Base-by-base conservation (phyloP, 2,888 invertebrate genomes). In the Serripes groenlandicus region DNA sequence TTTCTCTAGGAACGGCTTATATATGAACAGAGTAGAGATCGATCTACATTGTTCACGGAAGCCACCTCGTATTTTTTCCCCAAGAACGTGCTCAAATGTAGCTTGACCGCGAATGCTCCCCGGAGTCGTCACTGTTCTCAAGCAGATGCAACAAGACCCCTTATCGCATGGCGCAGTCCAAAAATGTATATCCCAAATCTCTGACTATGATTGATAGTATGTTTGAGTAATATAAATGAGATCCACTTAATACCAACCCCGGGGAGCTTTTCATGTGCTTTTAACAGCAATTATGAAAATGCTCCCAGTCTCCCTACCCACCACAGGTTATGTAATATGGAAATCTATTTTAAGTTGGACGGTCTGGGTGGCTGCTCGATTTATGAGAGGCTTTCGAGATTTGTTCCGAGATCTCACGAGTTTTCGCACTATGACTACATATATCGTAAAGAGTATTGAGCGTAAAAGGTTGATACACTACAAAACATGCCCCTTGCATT, bases 211-310 rank as follows among this genome's bases (percentile, higher is more conserved):
- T 26, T 66, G 42, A 66, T 66, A 15, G 37, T n/a, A 23, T 35
- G 37, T 42, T 26, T 21, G 66, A 21, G 42, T 26, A 42, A 66
- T 37, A 42, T 66, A 42, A 66, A 66, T 42, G 42, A 35, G 66
- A 66, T 23, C 37, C 66, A 66, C 66, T 66, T 66, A 66, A 66
- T 66, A 35, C 66, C n/a, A 42, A n/a, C 66, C 66, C 34, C 28
- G 66, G 37, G 42, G 21, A 34, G 37, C 42, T 56, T 71, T 71
- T 71, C 56, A 54, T 71, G 71, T 56, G 71, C 71, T 71, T 71
- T 71, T 71, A 71, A 71, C 71, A 56, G 56, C 56, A 71, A 71
- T 71, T 71, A 71, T 56, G 35, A 35, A 71, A 56, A 34, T 56
- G 56, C 56, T 71, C 28, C 56, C 23, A 18, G 56, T 15, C 5